Base-by-base conservation (phyloP, 2,113 vertebrate species). In the Myotis yumanensis region DNA sequence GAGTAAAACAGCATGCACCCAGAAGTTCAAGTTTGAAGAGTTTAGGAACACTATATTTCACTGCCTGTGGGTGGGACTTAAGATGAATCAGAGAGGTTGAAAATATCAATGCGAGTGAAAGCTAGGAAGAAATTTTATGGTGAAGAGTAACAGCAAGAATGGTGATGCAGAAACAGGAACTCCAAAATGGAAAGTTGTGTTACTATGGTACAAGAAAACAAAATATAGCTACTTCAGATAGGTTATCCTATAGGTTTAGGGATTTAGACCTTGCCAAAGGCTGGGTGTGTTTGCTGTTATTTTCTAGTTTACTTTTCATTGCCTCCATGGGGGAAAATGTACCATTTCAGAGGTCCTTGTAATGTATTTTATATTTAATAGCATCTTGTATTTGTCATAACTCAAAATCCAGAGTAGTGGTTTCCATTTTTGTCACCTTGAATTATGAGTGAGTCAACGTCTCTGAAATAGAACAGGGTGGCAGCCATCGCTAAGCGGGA, bases 391-490 rank as follows among this genome's bases (percentile, higher is more conserved):
- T 71, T 91, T 79, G 37, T 64, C 46, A 20, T 81, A 91, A 92
- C 35, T 75, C 48, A 90, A 90, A 37, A 95, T 54, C 5, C 91
- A 96, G 96, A 59, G 5, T 48, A 85, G 20, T 23, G 59, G 68
- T 85, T 76, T 75, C 52, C 14, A 84, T 54, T 81, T 92, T 66
- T 95, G 73, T 89, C 89, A 79, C 87, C 80, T 81, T 77, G 85
- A 92, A 71, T 25, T 62, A 32, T 80, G 28, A 94, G 64, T 43
- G 48, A 51, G 54, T 94, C 32, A 86, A 68, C 92, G 90, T 88
- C 94, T n/a, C 93, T 95, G 87, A 92, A 95, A 84, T 59, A 89
- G 52, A n/a, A 23, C 59, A 73, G 35, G 82, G 80, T 90, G 91
- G 59, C 71, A 43, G 32, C 16, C 5, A 64, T 46, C 75, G 54